phyloP scores from a whole-genome alignment of 2,888 invertebrate genomes.

The Xestia sexstrigata region DNA sequence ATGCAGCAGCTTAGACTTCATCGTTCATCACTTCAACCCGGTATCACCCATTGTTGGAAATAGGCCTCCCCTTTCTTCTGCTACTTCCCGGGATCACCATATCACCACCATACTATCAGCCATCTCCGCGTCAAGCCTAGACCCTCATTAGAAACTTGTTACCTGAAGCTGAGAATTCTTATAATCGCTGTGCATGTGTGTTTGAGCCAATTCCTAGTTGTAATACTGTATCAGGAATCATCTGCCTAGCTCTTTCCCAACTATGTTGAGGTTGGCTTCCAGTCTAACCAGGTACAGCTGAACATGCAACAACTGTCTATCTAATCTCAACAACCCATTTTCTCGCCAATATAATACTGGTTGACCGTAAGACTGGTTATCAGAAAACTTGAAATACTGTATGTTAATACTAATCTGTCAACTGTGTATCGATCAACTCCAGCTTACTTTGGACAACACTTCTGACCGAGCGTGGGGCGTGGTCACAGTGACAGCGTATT shows the following conservation, averaged over 20 bases:
- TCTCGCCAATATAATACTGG: too few species aligned
- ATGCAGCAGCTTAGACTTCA: not conserved
- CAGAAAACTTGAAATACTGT: not conserved
- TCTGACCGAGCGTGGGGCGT: slow-evolving; percentile 19
- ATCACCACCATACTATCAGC: too few species aligned
- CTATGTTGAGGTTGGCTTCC: not conserved
- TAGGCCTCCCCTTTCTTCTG: not conserved
- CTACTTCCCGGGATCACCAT: too few species aligned
- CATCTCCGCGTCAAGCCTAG: too few species aligned
- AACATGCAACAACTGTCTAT: too few species aligned
- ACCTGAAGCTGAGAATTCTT: not conserved
- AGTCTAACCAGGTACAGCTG: not conserved
- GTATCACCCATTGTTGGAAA: not conserved
- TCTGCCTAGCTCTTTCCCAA: not conserved
- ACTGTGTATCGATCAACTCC: slow-evolving; percentile 41
- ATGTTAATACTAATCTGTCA: slow-evolving; percentile 24
- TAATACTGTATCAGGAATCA: not conserved
- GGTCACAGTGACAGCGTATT: slow-evolving; percentile 31
- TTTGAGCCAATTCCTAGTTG: too few species aligned
- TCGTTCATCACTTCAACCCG: too few species aligned
- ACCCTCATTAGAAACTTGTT: not conserved
- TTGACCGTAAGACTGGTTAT: not conserved
- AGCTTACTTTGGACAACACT: slow-evolving; percentile 55
- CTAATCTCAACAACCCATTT: too few species aligned
- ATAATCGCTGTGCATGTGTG: not conserved